These are phyloP conservation scores for Cyclargus thomasi DNA, from an alignment of 1,140 invertebrate genomes.

Conservation along the genomic window DNA sequence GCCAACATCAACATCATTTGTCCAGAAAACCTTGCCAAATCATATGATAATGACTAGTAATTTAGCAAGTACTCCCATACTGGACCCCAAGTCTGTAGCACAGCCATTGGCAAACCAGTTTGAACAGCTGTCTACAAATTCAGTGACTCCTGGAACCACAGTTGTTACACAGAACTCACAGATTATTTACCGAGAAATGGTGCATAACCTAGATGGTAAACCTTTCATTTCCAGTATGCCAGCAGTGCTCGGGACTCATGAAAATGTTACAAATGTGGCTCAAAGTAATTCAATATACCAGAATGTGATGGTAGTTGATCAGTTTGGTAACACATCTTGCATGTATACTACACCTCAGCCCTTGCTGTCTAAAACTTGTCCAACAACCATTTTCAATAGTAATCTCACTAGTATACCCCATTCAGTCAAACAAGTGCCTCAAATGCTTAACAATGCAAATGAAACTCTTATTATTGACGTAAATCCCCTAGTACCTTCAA, in stretches of 20 bases:
- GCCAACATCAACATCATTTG: slow-evolving; percentile 55
- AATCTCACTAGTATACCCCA: slow-evolving; percentile 32
- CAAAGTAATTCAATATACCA: slow-evolving; percentile 61
- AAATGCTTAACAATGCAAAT: slow-evolving; percentile 42
- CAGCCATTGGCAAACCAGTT: slow-evolving; percentile 42
- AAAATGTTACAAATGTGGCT: slow-evolving; percentile 54
- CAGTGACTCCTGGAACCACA: slow-evolving; percentile 54
- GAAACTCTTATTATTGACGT: slow-evolving; percentile 67
- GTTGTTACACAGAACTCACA: slow-evolving; percentile 67
- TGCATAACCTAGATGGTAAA: slow-evolving; percentile 63
- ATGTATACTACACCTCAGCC: slow-evolving; percentile 57
- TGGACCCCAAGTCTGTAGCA: slow-evolving; percentile 43
- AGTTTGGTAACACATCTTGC: slow-evolving; percentile 60
- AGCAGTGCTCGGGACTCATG: slow-evolving; percentile 41
- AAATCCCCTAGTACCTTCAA: slow-evolving; percentile 41
- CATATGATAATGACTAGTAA: slow-evolving; percentile 56
- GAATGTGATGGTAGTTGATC: slow-evolving; percentile 70
- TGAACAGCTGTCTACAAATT: slow-evolving; percentile 43
- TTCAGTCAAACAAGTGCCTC: slow-evolving; percentile 36
- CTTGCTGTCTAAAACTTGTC: slow-evolving; percentile 43
- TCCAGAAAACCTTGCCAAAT: slow-evolving; percentile 62
- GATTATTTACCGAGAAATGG: slow-evolving; percentile 68
- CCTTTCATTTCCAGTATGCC: slow-evolving; percentile 60
- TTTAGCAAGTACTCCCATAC: slow-evolving; percentile 35
- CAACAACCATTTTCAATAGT: slow-evolving; percentile 41